Base-by-base conservation (phyloP, 2,888 invertebrate genomes). In the Digitonthophagus gazella region DNA sequence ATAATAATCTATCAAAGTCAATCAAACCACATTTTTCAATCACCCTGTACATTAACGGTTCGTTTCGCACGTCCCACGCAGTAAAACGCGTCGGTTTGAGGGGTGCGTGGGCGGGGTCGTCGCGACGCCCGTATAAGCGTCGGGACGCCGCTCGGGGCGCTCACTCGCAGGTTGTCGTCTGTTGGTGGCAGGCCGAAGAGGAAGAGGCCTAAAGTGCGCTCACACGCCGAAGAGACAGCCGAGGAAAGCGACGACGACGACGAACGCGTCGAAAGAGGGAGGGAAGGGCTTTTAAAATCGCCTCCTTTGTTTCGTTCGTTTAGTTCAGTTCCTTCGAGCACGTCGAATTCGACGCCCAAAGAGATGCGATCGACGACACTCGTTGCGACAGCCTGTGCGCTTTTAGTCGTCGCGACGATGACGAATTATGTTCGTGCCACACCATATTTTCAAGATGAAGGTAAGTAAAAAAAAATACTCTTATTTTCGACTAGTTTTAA, bases 291-390 rank as follows among this genome's bases (percentile, higher is more conserved):
- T n/a, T n/a, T n/a, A n/a, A n/a, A n/a, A n/a, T n/a, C n/a, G n/a
- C n/a, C n/a, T n/a, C n/a, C n/a, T n/a, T n/a, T n/a, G n/a, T n/a
- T n/a, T n/a, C n/a, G n/a, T n/a, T n/a, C n/a, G n/a, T n/a, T n/a
- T n/a, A n/a, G n/a, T n/a, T n/a, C n/a, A n/a, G n/a, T n/a, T n/a
- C n/a, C n/a, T n/a, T n/a, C n/a, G n/a, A n/a, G n/a, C n/a, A n/a
- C n/a, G n/a, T n/a, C n/a, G n/a, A n/a, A n/a, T n/a, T n/a, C n/a
- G n/a, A n/a, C n/a, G n/a, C n/a, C n/a, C n/a, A 44, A 44, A 44
- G 11, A 44, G 72, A 82, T 82, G 81, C 81, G 79, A 78, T 79
- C 79, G 73, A 76, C 79, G 73, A 81, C 81, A 80, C 75, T 81
- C 69, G 74, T 82, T 68, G 71, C 82, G 73, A 77, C 79, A 67